These are phyloP conservation scores for Molorchus minor DNA, from an alignment of 2,888 invertebrate genomes.

Conservation along the genomic window DNA sequence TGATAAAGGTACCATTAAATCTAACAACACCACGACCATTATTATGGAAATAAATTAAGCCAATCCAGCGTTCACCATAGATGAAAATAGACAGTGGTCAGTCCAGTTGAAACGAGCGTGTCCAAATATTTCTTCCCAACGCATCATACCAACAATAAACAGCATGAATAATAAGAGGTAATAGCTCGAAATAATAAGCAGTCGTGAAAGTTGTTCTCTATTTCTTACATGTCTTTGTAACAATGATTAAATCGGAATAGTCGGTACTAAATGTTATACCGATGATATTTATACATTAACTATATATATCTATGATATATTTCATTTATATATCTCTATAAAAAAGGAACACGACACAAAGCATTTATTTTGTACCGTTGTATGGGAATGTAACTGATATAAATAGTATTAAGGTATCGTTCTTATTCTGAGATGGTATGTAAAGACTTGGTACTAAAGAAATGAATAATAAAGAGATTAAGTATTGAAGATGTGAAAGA, in stretches of 20 bases:
- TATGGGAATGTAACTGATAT: slow-evolving; percentile 18
- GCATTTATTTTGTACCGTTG: slow-evolving; percentile 17
- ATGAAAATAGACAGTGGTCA: slow-evolving; percentile 11
- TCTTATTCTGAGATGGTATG: slow-evolving; percentile 10
- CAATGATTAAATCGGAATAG: slow-evolving; percentile 17
- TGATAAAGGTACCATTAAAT: neutral
- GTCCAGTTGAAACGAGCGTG: slow-evolving; percentile 21
- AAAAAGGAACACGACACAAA: slow-evolving; percentile 13
- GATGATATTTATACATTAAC: slow-evolving; percentile 6
- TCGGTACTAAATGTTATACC: slow-evolving; percentile 17
- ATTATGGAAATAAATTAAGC: neutral
- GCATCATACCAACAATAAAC: slow-evolving; percentile 11
- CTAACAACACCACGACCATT: neutral
- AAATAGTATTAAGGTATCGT: slow-evolving; percentile 16
- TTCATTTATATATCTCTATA: slow-evolving; percentile 11
- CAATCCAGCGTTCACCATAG: neutral
- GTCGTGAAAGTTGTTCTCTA: slow-evolving; percentile 21
- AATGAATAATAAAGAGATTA: slow-evolving; percentile 19
- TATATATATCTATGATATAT: slow-evolving; percentile 7
- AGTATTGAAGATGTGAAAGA: neutral
- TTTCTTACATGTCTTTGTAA: slow-evolving; percentile 10
- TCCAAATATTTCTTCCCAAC: slow-evolving; percentile 22
- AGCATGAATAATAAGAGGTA: slow-evolving; percentile 23
- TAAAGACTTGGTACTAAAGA: slow-evolving; percentile 1
- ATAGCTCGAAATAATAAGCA: slow-evolving; percentile 20